Evolutionary conservation across 2,113 vertebrate species (phyloP).

Genomic region (Oxyruncus cristatus): DNA sequence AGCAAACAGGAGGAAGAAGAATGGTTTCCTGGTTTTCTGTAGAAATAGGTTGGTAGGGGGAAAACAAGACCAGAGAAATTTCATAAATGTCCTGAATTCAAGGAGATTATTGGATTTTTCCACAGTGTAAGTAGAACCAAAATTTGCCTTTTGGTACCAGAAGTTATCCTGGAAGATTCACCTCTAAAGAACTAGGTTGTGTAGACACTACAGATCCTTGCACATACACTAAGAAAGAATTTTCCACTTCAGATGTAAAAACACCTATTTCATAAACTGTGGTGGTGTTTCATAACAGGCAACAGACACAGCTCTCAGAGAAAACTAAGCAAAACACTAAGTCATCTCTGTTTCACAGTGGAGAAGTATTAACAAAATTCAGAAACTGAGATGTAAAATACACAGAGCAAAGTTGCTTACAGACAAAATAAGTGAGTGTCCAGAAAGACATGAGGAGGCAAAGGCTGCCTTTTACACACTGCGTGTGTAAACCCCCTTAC

Average conservation of each 20-base stretch:
- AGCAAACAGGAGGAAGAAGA: background rate
- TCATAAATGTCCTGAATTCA: background rate
- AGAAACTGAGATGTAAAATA: background rate
- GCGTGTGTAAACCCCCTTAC: background rate
- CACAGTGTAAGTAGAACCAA: background rate
- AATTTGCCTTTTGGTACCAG: background rate
- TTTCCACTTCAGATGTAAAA: background rate
- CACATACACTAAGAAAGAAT: background rate
- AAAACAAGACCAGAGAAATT: background rate
- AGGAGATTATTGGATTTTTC: background rate
- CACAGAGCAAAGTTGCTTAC: background rate
- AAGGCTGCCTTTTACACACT: fast-evolving
- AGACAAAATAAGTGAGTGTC: background rate
- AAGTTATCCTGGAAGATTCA: background rate
- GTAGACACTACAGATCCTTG: background rate
- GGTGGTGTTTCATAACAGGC: background rate
- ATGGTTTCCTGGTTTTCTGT: background rate
- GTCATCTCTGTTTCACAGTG: background rate
- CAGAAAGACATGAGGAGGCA: background rate
- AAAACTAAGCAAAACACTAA: background rate
- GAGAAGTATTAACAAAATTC: background rate
- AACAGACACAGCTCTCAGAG: background rate
- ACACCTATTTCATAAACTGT: background rate
- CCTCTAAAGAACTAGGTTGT: background rate
- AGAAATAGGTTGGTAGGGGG: fast-evolving